Evolutionary conservation across 2,113 vertebrate species (phyloP).

Genomic region (Amia ocellicauda): DNA sequence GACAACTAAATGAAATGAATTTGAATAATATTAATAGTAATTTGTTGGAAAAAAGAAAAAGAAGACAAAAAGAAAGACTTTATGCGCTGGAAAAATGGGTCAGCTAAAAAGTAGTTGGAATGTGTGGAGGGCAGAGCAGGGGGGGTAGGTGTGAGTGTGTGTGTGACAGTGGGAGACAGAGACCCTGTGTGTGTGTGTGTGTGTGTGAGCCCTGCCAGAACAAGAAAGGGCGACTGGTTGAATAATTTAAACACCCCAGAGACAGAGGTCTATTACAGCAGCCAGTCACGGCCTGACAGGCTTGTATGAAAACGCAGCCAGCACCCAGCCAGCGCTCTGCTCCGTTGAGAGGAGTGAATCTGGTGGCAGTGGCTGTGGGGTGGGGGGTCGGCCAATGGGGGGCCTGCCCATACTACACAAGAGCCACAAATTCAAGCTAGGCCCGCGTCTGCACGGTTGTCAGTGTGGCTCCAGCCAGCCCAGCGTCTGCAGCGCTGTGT

Average conservation of each 20-base stretch:
- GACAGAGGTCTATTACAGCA: conserved; percentile 60
- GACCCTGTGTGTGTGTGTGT: too few species aligned
- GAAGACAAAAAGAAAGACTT: too few species aligned
- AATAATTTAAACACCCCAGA: conserved; percentile 68
- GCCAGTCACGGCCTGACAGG: conserved; percentile 46
- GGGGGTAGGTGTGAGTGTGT: background rate
- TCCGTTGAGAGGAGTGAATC: conserved; percentile 19
- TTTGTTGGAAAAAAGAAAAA: too few species aligned
- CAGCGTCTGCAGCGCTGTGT: too few species aligned
- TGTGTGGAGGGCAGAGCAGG: background rate
- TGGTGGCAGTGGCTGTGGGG: background rate
- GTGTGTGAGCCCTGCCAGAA: conserved; percentile 37
- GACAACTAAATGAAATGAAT: too few species aligned
- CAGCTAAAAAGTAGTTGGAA: conserved; percentile 7
- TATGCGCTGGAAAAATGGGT: background rate
- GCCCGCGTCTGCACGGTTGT: background rate
- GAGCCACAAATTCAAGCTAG: too few species aligned
- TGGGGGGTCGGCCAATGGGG: too few species aligned
- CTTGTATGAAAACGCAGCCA: conserved; percentile 34
- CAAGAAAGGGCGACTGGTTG: conserved; percentile 61
- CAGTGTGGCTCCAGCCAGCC: background rate
- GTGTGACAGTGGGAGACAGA: too few species aligned
- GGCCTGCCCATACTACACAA: too few species aligned
- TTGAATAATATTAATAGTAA: too few species aligned
- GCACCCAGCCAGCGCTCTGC: conserved; percentile 38